A percentile compares a stretch with the other conserved stretches of the same genome.
These are phyloP conservation scores for Nowickia ferox DNA, from an alignment of 2,888 invertebrate species.

Conservation along the genomic window DNA sequence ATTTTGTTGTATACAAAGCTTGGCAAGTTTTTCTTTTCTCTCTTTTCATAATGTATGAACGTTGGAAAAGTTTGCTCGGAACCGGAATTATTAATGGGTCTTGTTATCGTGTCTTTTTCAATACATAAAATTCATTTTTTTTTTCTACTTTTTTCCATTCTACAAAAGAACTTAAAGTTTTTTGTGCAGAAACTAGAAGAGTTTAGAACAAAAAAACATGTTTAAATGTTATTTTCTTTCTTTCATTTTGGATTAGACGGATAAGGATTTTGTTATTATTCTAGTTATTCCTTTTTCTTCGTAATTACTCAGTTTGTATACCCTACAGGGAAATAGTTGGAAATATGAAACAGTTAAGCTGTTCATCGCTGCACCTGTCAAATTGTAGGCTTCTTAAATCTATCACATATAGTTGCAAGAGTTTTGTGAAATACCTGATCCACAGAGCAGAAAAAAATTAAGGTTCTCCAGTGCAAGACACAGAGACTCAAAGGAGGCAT, in stretches of 20 bases:
- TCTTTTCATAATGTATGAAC: slow-evolving; percentile 40
- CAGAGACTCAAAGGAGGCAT: too few species aligned
- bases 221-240: slow-evolving; percentile 19
- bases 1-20: neutral
- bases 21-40: neutral
- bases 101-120: slow-evolving; percentile 82
- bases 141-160: slow-evolving; percentile 58
- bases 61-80: slow-evolving; percentile 67
- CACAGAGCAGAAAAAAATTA: too few species aligned
- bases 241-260: slow-evolving; percentile 56
- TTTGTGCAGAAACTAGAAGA: neutral
- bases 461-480: too few species aligned
- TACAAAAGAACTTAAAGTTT: slow-evolving; percentile 3
- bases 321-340: slow-evolving; percentile 13
- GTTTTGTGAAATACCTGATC: too few species aligned
- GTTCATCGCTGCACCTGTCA: too few species aligned
- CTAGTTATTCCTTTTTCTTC: slow-evolving; percentile 2
- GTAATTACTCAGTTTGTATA: neutral
- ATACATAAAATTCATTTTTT: slow-evolving; percentile 81
- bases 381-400: too few species aligned
- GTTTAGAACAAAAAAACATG: neutral
- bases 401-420: too few species aligned
- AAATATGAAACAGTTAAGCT: too few species aligned
- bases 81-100: slow-evolving; percentile 81
- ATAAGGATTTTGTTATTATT: slow-evolving; percentile 22